A percentile compares a stretch with the other conserved stretches of the same genome.
These are phyloP conservation scores for Neosilurus mollespiculum DNA, from an alignment of 2,797 vertebrate species.

Conservation along the genomic window DNA sequence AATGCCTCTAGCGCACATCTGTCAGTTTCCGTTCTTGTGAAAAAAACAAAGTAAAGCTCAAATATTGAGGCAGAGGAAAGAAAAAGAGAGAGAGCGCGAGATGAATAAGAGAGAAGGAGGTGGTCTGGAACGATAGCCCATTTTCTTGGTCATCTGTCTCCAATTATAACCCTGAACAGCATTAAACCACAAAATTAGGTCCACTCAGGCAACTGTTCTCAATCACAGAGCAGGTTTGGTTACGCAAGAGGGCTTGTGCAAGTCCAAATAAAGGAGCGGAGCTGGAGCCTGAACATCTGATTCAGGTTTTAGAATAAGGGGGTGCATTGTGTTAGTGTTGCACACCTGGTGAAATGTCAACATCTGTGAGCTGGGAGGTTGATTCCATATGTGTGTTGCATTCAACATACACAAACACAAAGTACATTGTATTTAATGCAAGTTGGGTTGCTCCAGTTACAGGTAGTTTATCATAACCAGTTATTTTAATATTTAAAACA, in stretches of 20 bases:
- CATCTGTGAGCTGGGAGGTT: not conserved
- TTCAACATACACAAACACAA: not conserved
- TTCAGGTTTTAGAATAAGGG: slow-evolving; percentile 57
- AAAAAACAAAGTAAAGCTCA: not conserved
- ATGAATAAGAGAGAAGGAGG: not conserved
- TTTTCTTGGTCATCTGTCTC: slow-evolving; percentile 57
- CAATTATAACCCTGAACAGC: slow-evolving; percentile 61
- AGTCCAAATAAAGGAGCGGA: slow-evolving; percentile 48
- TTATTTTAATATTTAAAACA: too few relatives aligned
- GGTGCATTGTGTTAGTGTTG: slow-evolving; percentile 53
- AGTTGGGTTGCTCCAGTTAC: too few relatives aligned
- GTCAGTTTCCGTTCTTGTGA: not conserved
- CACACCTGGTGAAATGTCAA: slow-evolving; percentile 43
- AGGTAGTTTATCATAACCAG: too few relatives aligned
- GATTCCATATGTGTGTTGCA: slow-evolving; percentile 17
- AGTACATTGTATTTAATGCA: not conserved
- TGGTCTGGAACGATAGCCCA: slow-evolving; percentile 26
- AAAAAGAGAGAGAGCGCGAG: not conserved
- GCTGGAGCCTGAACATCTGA: slow-evolving; percentile 63
- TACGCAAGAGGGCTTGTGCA: slow-evolving; percentile 51
- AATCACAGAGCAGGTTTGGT: slow-evolving; percentile 59
- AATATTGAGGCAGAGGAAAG: not conserved
- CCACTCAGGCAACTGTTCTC: slow-evolving; percentile 59
- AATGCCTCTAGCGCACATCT: not conserved
- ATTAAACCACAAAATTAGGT: slow-evolving; percentile 64